phyloP scores from a whole-genome alignment of 2,113 vertebrate genomes.

The Saccopteryx bilineata region DNA sequence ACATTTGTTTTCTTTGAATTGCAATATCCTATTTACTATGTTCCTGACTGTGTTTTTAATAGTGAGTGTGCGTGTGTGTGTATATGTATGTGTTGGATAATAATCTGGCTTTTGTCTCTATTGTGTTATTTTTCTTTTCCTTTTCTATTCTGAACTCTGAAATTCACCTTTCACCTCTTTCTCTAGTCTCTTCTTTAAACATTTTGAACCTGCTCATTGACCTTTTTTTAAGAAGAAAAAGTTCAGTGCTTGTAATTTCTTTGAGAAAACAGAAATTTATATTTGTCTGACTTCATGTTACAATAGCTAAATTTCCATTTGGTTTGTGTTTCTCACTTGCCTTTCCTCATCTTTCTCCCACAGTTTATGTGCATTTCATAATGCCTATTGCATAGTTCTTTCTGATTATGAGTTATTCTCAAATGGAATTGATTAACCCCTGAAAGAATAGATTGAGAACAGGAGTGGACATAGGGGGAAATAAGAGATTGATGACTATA shows the following conservation, averaged over 20 bases:
- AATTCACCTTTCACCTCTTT: neutral
- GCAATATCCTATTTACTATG: neutral
- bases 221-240: neutral
- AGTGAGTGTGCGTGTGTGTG: neutral
- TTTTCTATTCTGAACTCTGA: neutral
- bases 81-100: neutral
- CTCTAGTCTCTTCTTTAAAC: neutral
- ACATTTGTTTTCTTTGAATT: conserved; percentile 29
- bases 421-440: neutral
- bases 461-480: neutral
- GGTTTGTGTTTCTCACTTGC: neutral
- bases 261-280: neutral
- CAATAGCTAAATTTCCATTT: neutral
- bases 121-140: neutral
- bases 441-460: neutral
- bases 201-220: neutral
- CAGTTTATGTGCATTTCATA: neutral
- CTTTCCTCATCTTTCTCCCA: neutral
- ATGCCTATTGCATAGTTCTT: neutral
- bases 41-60: neutral
- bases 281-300: neutral
- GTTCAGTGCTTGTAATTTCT: conserved; percentile 10
- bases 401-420: neutral
- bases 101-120: neutral
- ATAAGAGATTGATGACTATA: neutral